Percentiles rank a stretch among this genome's conserved stretches.
These are phyloP conservation scores for Cryptocheilus praepositus DNA, from an alignment of 2,888 invertebrate genomes.

Conservation along the genomic window DNA sequence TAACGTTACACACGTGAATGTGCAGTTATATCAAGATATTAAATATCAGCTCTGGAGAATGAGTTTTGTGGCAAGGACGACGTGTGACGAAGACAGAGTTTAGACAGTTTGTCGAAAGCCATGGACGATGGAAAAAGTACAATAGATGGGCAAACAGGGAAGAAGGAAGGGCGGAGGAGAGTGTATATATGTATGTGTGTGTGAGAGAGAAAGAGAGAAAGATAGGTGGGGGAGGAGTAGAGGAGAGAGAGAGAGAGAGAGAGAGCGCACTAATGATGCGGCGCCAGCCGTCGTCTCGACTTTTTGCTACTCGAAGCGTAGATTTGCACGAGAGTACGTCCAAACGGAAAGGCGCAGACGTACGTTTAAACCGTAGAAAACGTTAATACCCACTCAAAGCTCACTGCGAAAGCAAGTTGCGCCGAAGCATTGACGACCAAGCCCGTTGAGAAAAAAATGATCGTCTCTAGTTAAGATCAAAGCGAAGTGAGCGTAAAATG, in stretches of 20 bases:
- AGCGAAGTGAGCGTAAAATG: no score
- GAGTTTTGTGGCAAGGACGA: background rate
- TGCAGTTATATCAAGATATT: no score
- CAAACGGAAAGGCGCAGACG: constrained; percentile 22
- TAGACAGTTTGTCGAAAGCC: constrained; percentile 31
- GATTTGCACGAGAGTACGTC: constrained; percentile 51
- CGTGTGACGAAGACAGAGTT: constrained; percentile 25
- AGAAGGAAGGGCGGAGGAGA: constrained; percentile 12
- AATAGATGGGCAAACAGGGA: constrained; percentile 24
- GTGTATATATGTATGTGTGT: constrained; percentile 19
- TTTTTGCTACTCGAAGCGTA: constrained; percentile 49
- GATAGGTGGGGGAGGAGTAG: no score
- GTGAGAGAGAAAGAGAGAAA: constrained; percentile 35
- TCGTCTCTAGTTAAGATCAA: no score
- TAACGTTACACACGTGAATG: no score
- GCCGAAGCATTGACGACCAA: no score
- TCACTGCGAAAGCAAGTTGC: background rate
- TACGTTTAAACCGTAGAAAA: constrained; percentile 14
- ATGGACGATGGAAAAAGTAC: constrained; percentile 33
- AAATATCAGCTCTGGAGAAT: constrained; percentile 7
- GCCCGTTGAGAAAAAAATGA: background rate
- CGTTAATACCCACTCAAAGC: constrained; percentile 1
- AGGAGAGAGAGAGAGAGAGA: constrained; percentile 45
- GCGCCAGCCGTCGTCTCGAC: constrained; percentile 58
- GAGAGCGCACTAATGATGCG: constrained; percentile 66